Conservation (phyloP, 2,888 invertebrate genomes). For the Eupelmus urozonus region DNA sequence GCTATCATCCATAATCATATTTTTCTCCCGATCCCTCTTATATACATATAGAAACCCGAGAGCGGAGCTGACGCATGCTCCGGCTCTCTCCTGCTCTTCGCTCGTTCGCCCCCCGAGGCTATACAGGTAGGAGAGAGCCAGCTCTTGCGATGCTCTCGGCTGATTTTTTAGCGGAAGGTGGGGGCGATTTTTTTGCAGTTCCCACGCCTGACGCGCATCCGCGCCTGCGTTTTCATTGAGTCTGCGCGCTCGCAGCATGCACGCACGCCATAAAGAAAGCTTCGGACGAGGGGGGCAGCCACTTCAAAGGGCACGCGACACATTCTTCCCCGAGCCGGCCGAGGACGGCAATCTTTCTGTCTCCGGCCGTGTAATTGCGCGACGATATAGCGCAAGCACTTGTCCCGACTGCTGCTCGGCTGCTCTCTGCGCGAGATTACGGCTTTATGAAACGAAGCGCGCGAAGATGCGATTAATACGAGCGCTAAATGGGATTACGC, state of each 20-base stretch:
- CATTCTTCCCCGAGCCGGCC: conserved; percentile 10
- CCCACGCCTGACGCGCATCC: conserved; percentile 34
- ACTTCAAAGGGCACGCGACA: conserved; percentile 31
- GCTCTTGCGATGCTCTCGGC: background rate
- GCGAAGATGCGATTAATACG: conserved; percentile 5
- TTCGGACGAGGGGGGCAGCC: too few species aligned
- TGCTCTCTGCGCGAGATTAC: too few species aligned
- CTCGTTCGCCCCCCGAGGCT: too few species aligned
- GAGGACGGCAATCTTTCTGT: background rate
- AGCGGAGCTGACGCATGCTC: too few species aligned
- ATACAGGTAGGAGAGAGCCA: too few species aligned
- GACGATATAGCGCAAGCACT: too few species aligned
- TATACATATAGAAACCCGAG: too few species aligned
- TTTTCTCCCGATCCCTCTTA: too few species aligned
- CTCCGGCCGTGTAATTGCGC: background rate
- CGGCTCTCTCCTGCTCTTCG: too few species aligned
- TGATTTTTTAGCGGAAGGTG: conserved; percentile 20
- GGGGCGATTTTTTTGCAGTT: conserved; percentile 23
- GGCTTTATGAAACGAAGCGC: background rate
- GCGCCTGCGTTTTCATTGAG: conserved; percentile 12
- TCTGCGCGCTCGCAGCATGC: background rate
- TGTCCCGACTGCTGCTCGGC: too few species aligned
- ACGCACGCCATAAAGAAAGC: background rate
- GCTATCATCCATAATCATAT: too few species aligned
- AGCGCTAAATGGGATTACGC: conserved; percentile 3